Percentiles rank a stretch among this genome's conserved stretches.
phyloP scores from a whole-genome alignment of 53 echinoderm and acorn worm species.

The Astropecten irregularis region DNA sequence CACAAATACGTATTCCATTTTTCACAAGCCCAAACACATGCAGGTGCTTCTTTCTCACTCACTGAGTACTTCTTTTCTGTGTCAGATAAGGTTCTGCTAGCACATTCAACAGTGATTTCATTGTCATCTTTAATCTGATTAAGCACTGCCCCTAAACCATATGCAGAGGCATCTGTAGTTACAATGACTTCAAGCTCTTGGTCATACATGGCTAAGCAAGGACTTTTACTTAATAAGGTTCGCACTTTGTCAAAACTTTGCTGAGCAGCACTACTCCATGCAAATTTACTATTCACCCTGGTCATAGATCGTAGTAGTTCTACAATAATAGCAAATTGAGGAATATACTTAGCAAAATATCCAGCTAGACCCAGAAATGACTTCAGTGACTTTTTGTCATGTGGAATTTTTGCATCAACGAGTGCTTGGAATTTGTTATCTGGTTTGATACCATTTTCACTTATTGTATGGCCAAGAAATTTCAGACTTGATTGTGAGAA shows the following conservation, averaged over 20 bases:
- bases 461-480: slow-evolving; percentile 58
- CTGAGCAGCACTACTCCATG: slow-evolving; percentile 27
- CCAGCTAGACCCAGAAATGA: slow-evolving; percentile 35
- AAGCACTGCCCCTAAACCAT: slow-evolving; percentile 58
- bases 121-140: slow-evolving; percentile 17
- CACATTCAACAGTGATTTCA: slow-evolving; percentile 35
- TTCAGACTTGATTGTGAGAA: slow-evolving; percentile 34
- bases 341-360: slow-evolving; percentile 44
- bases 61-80: slow-evolving; percentile 47
- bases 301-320: slow-evolving; percentile 2
- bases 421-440: slow-evolving; percentile 37
- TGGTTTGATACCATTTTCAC: slow-evolving; percentile 28
- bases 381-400: slow-evolving; percentile 35
- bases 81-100: slow-evolving; percentile 4
- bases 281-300: not conserved
- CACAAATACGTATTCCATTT: slow-evolving; percentile 34
- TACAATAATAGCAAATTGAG: slow-evolving; percentile 15
- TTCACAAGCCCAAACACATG: slow-evolving; percentile 40
- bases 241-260: slow-evolving; percentile 6
- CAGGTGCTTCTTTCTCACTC: slow-evolving; percentile 54
- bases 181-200: slow-evolving; percentile 19
- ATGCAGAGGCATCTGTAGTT: slow-evolving; percentile 54
- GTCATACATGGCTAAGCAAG: slow-evolving; percentile 43
- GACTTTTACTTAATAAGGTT: not conserved
- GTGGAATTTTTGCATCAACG: slow-evolving; percentile 7